A percentile compares a stretch with the other conserved stretches of the same genome.
Evolutionary conservation across 2,113 vertebrate species (phyloP).

Genomic region (Gallinago paraguaiae): DNA sequence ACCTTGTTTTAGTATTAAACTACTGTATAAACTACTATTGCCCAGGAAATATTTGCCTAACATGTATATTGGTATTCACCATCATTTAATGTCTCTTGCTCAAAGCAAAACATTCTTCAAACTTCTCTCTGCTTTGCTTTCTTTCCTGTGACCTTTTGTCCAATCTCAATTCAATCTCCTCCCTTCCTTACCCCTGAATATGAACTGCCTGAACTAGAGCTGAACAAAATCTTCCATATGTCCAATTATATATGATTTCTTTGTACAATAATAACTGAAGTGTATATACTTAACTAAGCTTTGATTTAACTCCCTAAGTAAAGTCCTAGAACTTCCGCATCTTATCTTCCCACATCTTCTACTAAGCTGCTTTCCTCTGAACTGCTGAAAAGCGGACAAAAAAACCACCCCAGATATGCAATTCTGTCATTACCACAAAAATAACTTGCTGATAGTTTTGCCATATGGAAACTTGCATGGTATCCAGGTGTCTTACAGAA

Average conservation of each 20-base stretch:
- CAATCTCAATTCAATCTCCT: not conserved
- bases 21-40: not conserved
- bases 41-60: not conserved
- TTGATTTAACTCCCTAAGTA: not conserved
- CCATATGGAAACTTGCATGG: not conserved
- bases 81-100: not conserved
- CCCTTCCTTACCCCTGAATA: not conserved
- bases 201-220: not conserved
- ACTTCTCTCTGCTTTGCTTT: not conserved
- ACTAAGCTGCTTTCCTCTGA: not conserved
- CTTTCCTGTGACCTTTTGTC: too few relatives aligned
- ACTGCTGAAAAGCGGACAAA: not conserved
- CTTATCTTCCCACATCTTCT: not conserved
- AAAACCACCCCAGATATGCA: not conserved
- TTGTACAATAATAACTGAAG: not conserved
- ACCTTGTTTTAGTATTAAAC: not conserved
- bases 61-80: not conserved
- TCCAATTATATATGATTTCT: not conserved
- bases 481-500: not conserved
- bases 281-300: not conserved
- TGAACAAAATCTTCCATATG: not conserved
- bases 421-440: not conserved
- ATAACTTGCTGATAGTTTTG: not conserved
- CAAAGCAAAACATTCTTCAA: not conserved
- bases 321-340: not conserved